Percentiles rank a stretch among this genome's conserved stretches.
Evolutionary conservation across 2,797 vertebrate genomes (phyloP).

Genomic region (Pterois miles): DNA sequence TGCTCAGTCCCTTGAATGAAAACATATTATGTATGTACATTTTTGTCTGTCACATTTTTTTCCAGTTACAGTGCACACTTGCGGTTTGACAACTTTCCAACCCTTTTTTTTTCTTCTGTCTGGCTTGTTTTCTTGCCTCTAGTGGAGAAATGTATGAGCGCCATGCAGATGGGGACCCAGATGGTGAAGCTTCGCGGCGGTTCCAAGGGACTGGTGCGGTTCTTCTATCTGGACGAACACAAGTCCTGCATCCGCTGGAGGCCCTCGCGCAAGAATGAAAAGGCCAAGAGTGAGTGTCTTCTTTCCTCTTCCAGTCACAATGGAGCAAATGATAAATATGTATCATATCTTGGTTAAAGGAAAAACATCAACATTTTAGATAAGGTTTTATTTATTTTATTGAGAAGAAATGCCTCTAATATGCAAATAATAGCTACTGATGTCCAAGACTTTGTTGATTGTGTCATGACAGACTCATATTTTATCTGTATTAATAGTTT

Average conservation of each 20-base stretch:
- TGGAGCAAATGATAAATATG: background rate
- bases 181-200: slow-evolving; percentile 97
- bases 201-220: slow-evolving; percentile 93
- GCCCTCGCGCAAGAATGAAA: slow-evolving; percentile 97
- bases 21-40: background rate
- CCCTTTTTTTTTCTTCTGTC: background rate
- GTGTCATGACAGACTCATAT: background rate
- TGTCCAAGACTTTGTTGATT: too few species aligned
- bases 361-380: too few species aligned
- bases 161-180: slow-evolving; percentile 95
- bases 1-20: background rate
- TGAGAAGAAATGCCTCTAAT: background rate
- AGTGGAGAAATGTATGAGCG: slow-evolving; percentile 98
- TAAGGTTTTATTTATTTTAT: too few species aligned
- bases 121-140: slow-evolving; percentile 25
- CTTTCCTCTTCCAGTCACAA: background rate
- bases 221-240: slow-evolving; percentile 95
- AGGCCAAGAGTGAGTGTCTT: slow-evolving; percentile 94
- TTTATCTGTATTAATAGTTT: background rate
- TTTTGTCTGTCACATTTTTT: background rate
- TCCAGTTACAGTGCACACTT: slow-evolving; percentile 2
- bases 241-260: slow-evolving; percentile 98
- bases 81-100: slow-evolving; percentile 24
- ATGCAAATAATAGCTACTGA: background rate
- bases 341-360: too few species aligned